Percentiles rank a stretch among this genome's conserved stretches.
These are phyloP conservation scores for Chionomys nivalis DNA, from an alignment of 2,113 vertebrate species.

Conservation along the genomic window DNA sequence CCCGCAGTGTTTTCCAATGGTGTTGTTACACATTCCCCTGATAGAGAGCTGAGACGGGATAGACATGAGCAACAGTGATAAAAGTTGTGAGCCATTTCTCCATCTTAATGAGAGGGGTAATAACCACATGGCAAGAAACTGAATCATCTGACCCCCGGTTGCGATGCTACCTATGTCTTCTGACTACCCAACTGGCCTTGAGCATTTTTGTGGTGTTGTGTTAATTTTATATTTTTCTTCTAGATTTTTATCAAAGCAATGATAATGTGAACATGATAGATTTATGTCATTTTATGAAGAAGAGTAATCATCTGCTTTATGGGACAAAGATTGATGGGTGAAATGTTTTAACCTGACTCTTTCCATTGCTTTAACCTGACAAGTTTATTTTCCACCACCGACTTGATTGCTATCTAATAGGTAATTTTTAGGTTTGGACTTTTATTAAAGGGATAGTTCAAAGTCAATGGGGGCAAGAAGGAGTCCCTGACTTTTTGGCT, in stretches of 20 bases:
- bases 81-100: neutral
- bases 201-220: slow-evolving; percentile 22
- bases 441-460: slow-evolving; percentile 52
- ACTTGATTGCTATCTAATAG: slow-evolving; percentile 38
- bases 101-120: slow-evolving; percentile 1
- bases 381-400: slow-evolving; percentile 40
- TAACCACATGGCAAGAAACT: neutral
- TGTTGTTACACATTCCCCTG: neutral
- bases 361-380: neutral
- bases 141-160: neutral
- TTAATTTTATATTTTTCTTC: slow-evolving; percentile 24
- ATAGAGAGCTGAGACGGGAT: slow-evolving; percentile 12
- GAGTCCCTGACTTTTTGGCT: slow-evolving; percentile 24
- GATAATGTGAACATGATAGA: slow-evolving; percentile 1
- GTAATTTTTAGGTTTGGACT: neutral
- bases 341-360: slow-evolving; percentile 17
- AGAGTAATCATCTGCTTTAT: slow-evolving; percentile 30
- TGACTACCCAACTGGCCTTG: neutral
- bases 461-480: neutral
- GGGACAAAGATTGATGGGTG: neutral
- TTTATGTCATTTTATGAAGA: slow-evolving; percentile 1
- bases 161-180: neutral
- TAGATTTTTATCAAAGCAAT: slow-evolving; percentile 44
- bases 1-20: neutral
- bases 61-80: neutral